Percentiles rank a stretch among this genome's conserved stretches.
Conservation (phyloP, 2,113 vertebrate species). For the Pollachius pollachius region DNA sequence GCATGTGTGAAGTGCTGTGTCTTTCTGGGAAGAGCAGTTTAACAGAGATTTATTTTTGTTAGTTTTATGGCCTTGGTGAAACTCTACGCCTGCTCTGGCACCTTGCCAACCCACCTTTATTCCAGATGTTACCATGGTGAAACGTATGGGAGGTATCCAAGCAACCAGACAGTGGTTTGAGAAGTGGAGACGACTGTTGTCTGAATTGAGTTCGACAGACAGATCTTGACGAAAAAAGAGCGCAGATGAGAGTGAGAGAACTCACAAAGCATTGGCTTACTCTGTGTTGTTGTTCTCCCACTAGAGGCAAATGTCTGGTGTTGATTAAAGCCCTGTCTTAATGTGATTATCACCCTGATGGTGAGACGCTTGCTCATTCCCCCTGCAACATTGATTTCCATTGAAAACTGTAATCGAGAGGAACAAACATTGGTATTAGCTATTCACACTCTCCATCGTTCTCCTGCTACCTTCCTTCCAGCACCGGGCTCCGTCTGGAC, state of each 20-base stretch:
- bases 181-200: slow-evolving; percentile 55
- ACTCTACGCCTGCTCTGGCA: slow-evolving; percentile 75
- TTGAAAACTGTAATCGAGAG: slow-evolving; percentile 80
- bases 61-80: slow-evolving; percentile 73
- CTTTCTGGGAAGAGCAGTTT: slow-evolving; percentile 55
- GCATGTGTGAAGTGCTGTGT: slow-evolving; percentile 20
- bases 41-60: slow-evolving; percentile 80
- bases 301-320: slow-evolving; percentile 69
- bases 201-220: slow-evolving; percentile 40
- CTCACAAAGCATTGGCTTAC: slow-evolving; percentile 54
- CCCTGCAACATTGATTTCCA: slow-evolving; percentile 79
- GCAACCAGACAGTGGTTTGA: slow-evolving; percentile 74
- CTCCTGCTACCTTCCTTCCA: slow-evolving; percentile 18
- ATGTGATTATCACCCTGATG: slow-evolving; percentile 68
- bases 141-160: slow-evolving; percentile 76
- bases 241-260: slow-evolving; percentile 46
- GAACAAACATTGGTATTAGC: slow-evolving; percentile 78
- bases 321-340: slow-evolving; percentile 75
- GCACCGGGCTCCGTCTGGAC: slow-evolving; percentile 12
- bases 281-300: slow-evolving; percentile 63
- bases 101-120: slow-evolving; percentile 78
- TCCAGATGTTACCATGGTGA: slow-evolving; percentile 84
- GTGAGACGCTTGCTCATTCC: slow-evolving; percentile 66
- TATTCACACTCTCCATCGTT: slow-evolving; percentile 45
- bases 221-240: slow-evolving; percentile 22